Percentiles rank a stretch among this genome's conserved stretches.
phyloP scores from a whole-genome alignment of 2,797 vertebrate species.

The Pseudotriccus pelzelni region DNA sequence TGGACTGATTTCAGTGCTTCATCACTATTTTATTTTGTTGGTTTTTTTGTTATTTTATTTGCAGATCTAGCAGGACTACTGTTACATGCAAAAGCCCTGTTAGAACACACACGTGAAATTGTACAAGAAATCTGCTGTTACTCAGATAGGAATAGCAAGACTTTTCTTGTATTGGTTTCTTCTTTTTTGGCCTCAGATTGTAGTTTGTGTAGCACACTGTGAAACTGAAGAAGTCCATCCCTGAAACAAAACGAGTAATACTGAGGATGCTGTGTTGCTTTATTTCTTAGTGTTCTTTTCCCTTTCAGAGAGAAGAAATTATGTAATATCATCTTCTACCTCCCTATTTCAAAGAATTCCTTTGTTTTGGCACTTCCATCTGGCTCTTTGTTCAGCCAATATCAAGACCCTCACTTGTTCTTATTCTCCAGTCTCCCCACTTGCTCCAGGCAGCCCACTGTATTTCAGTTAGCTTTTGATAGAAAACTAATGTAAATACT shows the following conservation, averaged over 20 bases:
- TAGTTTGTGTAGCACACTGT: neutral
- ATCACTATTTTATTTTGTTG: neutral
- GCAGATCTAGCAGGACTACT: neutral
- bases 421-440: neutral
- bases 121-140: neutral
- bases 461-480: neutral
- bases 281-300: neutral
- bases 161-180: neutral
- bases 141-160: neutral
- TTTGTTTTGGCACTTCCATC: neutral
- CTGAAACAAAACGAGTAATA: neutral
- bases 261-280: neutral
- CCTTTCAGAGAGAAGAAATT: neutral
- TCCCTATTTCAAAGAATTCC: neutral
- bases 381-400: neutral
- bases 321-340: neutral
- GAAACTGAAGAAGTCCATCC: neutral
- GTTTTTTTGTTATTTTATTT: neutral
- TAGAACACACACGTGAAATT: neutral
- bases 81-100: neutral
- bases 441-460: neutral
- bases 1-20: neutral
- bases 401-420: neutral
- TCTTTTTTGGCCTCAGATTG: neutral
- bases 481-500: neutral